These are phyloP conservation scores for Anas bernieri DNA, from an alignment of 2,797 vertebrate genomes.

Conservation along the genomic window DNA sequence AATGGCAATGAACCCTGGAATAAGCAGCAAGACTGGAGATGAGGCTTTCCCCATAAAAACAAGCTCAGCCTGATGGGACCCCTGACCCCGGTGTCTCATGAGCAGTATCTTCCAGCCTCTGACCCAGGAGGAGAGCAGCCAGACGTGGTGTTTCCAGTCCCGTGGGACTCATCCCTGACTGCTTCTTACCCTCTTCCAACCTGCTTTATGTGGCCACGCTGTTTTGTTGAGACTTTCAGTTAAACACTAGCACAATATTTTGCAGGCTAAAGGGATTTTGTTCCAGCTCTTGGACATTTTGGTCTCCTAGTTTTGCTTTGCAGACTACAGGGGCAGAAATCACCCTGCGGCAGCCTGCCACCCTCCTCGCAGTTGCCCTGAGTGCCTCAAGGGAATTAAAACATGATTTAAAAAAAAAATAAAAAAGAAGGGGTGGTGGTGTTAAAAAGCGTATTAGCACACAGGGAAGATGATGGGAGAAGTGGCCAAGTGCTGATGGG, in stretches of 20 bases:
- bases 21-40: background rate
- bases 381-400: background rate
- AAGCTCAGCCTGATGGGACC: background rate
- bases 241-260: background rate
- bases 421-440: no score
- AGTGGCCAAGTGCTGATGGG: background rate
- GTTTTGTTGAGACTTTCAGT: fast-evolving
- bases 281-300: background rate
- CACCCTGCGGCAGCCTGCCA: background rate
- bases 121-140: fast-evolving
- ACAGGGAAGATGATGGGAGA: background rate
- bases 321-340: background rate
- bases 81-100: background rate
- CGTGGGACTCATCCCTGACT: background rate
- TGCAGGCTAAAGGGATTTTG: fast-evolving
- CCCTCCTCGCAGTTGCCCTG: fast-evolving
- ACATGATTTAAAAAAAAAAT: fast-evolving
- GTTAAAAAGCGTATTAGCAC: background rate
- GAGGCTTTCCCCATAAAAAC: background rate
- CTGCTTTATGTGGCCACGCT: fast-evolving
- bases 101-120: background rate
- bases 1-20: background rate
- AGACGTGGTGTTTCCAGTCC: fast-evolving
- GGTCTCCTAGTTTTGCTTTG: background rate
- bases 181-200: background rate